A percentile compares a stretch with the other conserved stretches of the same genome.
Conservation (phyloP, 2,888 invertebrate genomes). For the Chymomyza amoena region DNA sequence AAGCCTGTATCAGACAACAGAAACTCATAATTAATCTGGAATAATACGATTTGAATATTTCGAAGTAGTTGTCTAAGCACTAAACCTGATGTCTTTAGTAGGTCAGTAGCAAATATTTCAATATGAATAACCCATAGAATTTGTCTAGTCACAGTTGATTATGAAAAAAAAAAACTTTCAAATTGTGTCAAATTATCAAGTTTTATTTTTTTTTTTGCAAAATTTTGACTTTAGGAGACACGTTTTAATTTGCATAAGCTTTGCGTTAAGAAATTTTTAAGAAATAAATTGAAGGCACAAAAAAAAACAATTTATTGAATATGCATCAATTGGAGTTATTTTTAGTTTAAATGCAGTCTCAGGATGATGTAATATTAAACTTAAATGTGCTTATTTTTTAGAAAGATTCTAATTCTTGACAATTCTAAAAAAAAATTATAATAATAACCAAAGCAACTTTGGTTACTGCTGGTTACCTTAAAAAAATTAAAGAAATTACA, state of each 20-base stretch:
- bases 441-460: too few relatives aligned
- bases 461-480: too few relatives aligned
- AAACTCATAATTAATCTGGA: background rate
- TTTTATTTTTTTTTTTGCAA: slow-evolving; percentile 18
- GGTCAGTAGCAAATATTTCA: background rate
- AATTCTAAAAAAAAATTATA: too few relatives aligned
- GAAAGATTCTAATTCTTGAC: too few relatives aligned
- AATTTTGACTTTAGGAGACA: background rate
- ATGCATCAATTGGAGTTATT: too few relatives aligned
- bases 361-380: too few relatives aligned
- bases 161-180: slow-evolving; percentile 2
- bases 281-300: background rate
- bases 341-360: too few relatives aligned
- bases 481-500: too few relatives aligned
- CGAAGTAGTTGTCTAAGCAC: background rate
- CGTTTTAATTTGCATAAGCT: slow-evolving; percentile 27
- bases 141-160: slow-evolving; percentile 8
- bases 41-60: background rate
- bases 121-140: background rate
- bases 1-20: background rate
- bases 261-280: background rate
- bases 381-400: too few relatives aligned
- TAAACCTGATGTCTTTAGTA: background rate
- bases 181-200: slow-evolving; percentile 55
- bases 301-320: background rate